phyloP scores from a whole-genome alignment of 2,888 invertebrate genomes.

The Coremacera marginata region DNA sequence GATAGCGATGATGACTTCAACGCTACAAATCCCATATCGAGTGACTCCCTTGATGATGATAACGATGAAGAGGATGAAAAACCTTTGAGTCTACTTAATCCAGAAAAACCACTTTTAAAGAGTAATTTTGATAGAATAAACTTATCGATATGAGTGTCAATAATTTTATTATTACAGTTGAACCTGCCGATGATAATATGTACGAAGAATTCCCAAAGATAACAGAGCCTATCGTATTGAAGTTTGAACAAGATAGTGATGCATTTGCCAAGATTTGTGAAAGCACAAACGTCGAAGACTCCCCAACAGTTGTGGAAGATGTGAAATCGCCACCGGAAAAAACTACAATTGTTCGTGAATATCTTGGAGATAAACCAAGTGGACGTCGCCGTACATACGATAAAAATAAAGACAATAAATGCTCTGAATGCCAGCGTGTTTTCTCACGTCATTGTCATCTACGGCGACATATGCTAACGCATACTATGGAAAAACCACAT shows the following conservation, averaged over 20 bases:
- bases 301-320: not conserved
- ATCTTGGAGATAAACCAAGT: slow-evolving; percentile 7
- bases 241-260: slow-evolving; percentile 20
- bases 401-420: slow-evolving; percentile 48
- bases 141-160: not conserved
- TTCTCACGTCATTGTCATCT: slow-evolving; percentile 66
- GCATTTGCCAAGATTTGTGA: not conserved
- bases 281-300: not conserved
- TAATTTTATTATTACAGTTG: slow-evolving; percentile 13
- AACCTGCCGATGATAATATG: slow-evolving; percentile 15
- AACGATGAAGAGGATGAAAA: slow-evolving; percentile 29
- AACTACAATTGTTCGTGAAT: slow-evolving; percentile 17
- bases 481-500: slow-evolving; percentile 65
- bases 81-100: not conserved
- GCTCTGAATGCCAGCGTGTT: slow-evolving; percentile 57
- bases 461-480: slow-evolving; percentile 63
- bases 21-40: slow-evolving; percentile 61
- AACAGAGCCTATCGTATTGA: not conserved
- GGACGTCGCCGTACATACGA: slow-evolving; percentile 38
- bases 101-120: slow-evolving; percentile 16
- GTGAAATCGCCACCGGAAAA: not conserved
- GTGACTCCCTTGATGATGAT: slow-evolving; percentile 50
- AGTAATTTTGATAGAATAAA: not conserved
- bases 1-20: slow-evolving; percentile 44
- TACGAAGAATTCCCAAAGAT: not conserved